These are phyloP conservation scores for Magallana angulata DNA, from an alignment of 1,140 invertebrate species.

Conservation along the genomic window DNA sequence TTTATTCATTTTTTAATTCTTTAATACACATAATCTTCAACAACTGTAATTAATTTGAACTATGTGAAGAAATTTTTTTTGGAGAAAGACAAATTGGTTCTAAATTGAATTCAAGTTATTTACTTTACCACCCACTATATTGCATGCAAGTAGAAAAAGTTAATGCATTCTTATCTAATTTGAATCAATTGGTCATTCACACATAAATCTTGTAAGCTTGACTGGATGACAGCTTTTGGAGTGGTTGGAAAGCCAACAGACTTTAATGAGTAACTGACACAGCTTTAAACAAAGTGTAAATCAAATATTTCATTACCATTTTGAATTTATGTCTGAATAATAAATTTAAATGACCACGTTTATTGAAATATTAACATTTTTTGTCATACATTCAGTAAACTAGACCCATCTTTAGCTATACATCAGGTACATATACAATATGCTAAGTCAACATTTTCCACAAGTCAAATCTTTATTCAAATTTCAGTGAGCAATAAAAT, in stretches of 20 bases:
- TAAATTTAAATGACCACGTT: background rate
- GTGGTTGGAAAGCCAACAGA: background rate
- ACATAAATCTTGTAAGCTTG: background rate
- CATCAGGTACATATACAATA: too few relatives aligned
- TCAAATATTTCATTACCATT: conserved; percentile 6
- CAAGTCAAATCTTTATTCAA: background rate
- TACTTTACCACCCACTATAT: background rate
- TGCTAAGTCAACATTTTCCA: too few relatives aligned
- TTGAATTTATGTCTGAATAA: background rate
- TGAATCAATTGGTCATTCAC: background rate
- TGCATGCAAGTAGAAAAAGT: background rate
- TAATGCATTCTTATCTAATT: conserved; percentile 8
- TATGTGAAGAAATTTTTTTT: too few relatives aligned
- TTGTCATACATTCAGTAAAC: background rate
- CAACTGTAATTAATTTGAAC: too few relatives aligned
- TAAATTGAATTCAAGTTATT: too few relatives aligned
- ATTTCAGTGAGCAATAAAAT: background rate
- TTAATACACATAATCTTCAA: too few relatives aligned
- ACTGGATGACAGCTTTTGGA: conserved; percentile 21
- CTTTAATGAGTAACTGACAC: background rate
- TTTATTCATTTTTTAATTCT: too few relatives aligned
- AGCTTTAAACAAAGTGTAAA: conserved; percentile 7
- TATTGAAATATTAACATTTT: background rate
- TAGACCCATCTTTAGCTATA: too few relatives aligned
- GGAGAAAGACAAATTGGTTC: too few relatives aligned